These are phyloP conservation scores for Ennomos erosarius DNA, from an alignment of 2,888 invertebrate species.

Conservation along the genomic window DNA sequence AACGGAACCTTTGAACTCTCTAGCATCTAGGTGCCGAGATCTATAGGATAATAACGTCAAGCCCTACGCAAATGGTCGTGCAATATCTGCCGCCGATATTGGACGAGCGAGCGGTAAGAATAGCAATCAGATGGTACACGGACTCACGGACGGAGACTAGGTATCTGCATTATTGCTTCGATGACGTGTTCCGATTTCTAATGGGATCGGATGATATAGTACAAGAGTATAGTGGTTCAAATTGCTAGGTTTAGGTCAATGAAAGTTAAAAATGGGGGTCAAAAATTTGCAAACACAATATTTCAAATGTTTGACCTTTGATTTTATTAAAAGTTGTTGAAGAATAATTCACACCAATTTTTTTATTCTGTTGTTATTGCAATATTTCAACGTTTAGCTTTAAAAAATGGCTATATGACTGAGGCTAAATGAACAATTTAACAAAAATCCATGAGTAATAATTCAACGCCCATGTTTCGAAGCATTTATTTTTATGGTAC, in stretches of 20 bases:
- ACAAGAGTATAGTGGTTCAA: slow-evolving; percentile 2
- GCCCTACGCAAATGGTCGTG: slow-evolving; percentile 23
- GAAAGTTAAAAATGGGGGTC: too few relatives aligned
- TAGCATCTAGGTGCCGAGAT: slow-evolving; percentile 24
- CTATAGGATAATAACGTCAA: slow-evolving; percentile 24
- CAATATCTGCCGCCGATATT: slow-evolving; percentile 53
- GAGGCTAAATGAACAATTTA: background rate
- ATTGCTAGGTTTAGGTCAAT: background rate
- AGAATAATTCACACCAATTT: too few relatives aligned
- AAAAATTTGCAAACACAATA: too few relatives aligned
- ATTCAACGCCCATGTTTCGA: too few relatives aligned
- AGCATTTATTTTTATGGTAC: too few relatives aligned
- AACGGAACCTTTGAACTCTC: slow-evolving; percentile 4
- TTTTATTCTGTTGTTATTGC: too few relatives aligned
- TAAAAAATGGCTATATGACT: too few relatives aligned
- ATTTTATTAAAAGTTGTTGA: too few relatives aligned
- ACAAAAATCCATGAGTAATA: background rate
- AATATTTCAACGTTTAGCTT: too few relatives aligned
- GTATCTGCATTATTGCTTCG: slow-evolving; percentile 58
- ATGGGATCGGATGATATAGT: slow-evolving; percentile 13
- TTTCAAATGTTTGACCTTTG: too few relatives aligned
- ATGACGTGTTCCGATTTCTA: slow-evolving; percentile 54
- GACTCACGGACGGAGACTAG: slow-evolving; percentile 48
- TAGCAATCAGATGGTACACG: slow-evolving; percentile 62
- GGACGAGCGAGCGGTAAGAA: slow-evolving; percentile 62